Conservation (phyloP, 2,888 invertebrate species). For the Cinara cedri region DNA sequence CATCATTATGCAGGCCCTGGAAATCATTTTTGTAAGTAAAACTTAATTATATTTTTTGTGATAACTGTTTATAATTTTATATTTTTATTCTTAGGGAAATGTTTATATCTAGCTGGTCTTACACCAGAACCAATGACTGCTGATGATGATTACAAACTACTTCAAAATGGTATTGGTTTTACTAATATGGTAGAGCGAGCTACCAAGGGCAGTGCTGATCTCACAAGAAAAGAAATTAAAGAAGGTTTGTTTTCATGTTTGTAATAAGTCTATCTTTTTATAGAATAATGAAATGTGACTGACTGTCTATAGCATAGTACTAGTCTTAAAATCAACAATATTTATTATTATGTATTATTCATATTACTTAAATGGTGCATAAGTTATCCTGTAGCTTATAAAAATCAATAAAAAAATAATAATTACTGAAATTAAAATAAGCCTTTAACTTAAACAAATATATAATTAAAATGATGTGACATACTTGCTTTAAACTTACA, state of each 20-base stretch:
- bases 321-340: too few relatives aligned
- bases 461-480: too few relatives aligned
- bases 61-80: slow-evolving; percentile 2
- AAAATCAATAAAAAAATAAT: too few relatives aligned
- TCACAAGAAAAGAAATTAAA: slow-evolving; percentile 91
- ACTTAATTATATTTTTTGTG: slow-evolving; percentile 5
- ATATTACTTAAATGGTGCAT: too few relatives aligned
- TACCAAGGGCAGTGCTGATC: slow-evolving; percentile 94
- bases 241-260: slow-evolving; percentile 68
- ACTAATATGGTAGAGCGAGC: slow-evolving; percentile 97
- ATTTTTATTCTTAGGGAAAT: slow-evolving; percentile 74
- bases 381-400: too few relatives aligned
- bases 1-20: slow-evolving; percentile 99
- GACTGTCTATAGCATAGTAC: too few relatives aligned
- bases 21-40: slow-evolving; percentile 90
- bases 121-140: slow-evolving; percentile 95
- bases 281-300: too few relatives aligned
- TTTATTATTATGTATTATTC: too few relatives aligned
- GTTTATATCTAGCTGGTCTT: slow-evolving; percentile 89
- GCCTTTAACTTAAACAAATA: too few relatives aligned
- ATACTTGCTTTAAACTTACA: too few relatives aligned
- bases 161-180: slow-evolving; percentile 95
- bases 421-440: too few relatives aligned
- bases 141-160: slow-evolving; percentile 90
- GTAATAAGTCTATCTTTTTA: neutral